A percentile compares a stretch with the other conserved stretches of the same genome.
These are phyloP conservation scores for Champsocephalus esox DNA, from an alignment of 2,797 vertebrate species.

Conservation along the genomic window DNA sequence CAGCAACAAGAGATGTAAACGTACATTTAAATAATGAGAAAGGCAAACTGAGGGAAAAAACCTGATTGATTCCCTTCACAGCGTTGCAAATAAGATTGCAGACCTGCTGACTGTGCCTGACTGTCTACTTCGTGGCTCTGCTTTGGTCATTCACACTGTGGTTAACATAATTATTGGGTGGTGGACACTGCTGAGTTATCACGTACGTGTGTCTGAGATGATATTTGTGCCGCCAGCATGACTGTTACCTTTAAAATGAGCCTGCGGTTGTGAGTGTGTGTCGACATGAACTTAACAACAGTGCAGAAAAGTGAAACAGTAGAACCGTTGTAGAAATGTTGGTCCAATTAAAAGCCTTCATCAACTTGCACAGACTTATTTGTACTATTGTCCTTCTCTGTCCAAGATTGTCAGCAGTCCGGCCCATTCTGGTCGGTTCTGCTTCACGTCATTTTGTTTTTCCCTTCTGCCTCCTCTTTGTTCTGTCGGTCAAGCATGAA, in stretches of 20 bases:
- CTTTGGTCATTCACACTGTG: slow-evolving; percentile 38
- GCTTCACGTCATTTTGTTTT: slow-evolving; percentile 33
- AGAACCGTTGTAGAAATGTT: not conserved
- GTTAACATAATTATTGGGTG: slow-evolving; percentile 58
- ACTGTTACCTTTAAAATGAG: slow-evolving; percentile 38
- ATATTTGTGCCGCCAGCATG: slow-evolving; percentile 44
- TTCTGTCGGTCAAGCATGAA: slow-evolving; percentile 26
- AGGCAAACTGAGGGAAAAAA: not conserved
- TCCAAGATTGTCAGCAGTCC: not conserved
- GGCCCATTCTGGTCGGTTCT: slow-evolving; percentile 20
- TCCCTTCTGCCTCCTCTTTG: slow-evolving; percentile 25
- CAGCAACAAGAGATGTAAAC: not conserved
- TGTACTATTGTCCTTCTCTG: not conserved
- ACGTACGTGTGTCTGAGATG: slow-evolving; percentile 43
- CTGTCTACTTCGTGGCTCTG: slow-evolving; percentile 32
- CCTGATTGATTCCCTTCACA: not conserved
- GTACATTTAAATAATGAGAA: not conserved
- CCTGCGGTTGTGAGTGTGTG: not conserved
- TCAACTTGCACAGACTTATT: not conserved
- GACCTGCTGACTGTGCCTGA: slow-evolving; percentile 47
- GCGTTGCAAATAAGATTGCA: slow-evolving; percentile 6
- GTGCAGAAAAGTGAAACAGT: not conserved
- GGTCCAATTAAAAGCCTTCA: not conserved
- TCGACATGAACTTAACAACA: slow-evolving; percentile 4
- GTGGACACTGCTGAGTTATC: slow-evolving; percentile 49